Percentiles rank a stretch among this genome's conserved stretches.
phyloP scores from a whole-genome alignment of 2,113 vertebrate species.

The Lethenteron reissneri region DNA sequence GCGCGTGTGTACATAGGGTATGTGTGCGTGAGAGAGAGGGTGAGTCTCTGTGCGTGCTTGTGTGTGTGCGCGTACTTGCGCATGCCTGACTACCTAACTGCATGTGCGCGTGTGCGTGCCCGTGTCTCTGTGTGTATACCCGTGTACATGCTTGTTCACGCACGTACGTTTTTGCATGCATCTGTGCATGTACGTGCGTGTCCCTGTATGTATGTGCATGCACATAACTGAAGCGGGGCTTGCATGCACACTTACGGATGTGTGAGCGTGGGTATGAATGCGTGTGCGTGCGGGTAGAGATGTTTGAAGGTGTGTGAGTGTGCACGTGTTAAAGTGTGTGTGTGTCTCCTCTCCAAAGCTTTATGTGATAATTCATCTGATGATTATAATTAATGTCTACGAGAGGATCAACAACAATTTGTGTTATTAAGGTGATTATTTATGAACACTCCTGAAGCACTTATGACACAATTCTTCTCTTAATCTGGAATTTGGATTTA shows the following conservation, averaged over 20 bases:
- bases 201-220: background rate
- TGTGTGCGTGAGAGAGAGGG: background rate
- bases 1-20: background rate
- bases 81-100: background rate
- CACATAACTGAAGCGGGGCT: background rate
- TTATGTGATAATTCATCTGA: no score
- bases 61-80: background rate
- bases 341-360: background rate
- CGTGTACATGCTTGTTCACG: background rate
- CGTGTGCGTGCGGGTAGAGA: background rate
- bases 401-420: no score
- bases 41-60: background rate
- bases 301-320: background rate
- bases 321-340: background rate
- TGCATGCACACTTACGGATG: background rate
- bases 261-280: background rate
- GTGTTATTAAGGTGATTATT: no score
- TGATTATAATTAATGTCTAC: no score
- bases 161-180: background rate
- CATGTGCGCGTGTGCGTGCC: slow-evolving; percentile 1
- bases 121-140: no score
- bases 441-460: no score
- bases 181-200: slow-evolving; percentile 2
- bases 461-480: no score
- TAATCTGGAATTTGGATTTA: no score